phyloP scores from a whole-genome alignment of 2,888 invertebrate species.

The Cotesia congregata region DNA sequence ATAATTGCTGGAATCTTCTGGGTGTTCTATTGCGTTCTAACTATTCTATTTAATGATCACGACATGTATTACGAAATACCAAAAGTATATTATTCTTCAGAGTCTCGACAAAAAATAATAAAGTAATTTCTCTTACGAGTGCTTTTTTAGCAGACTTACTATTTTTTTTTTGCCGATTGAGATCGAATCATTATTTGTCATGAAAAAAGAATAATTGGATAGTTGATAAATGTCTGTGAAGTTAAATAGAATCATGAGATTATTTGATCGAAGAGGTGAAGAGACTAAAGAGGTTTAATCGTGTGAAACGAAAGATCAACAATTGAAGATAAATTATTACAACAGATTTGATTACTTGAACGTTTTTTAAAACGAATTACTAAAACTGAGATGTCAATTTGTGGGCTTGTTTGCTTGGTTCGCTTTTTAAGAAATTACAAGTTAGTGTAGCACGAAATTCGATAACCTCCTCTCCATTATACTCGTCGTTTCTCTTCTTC shows the following conservation, averaged over 20 bases:
- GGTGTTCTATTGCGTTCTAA: neutral
- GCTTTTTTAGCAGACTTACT: neutral
- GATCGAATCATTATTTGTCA: no score
- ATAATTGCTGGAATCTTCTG: neutral
- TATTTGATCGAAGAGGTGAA: neutral
- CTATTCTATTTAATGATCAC: neutral
- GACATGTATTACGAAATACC: conserved; percentile 18
- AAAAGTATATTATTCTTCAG: conserved; percentile 4
- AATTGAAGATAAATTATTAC: neutral
- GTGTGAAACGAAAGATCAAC: neutral
- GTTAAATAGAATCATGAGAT: neutral
- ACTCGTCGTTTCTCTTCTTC: neutral
- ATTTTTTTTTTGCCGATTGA: no score
- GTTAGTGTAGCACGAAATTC: neutral
- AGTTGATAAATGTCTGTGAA: neutral
- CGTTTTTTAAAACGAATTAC: neutral
- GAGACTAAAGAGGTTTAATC: neutral
- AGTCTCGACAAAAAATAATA: neutral
- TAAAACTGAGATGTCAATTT: neutral
- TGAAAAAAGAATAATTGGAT: no score
- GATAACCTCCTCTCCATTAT: neutral
- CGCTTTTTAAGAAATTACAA: conserved; percentile 13
- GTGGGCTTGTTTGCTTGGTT: neutral
- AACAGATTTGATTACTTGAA: conserved; percentile 15
- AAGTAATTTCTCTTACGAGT: neutral